Conservation (phyloP, 1,140 invertebrate species). For the Caenorhabditis inopinata region DNA sequence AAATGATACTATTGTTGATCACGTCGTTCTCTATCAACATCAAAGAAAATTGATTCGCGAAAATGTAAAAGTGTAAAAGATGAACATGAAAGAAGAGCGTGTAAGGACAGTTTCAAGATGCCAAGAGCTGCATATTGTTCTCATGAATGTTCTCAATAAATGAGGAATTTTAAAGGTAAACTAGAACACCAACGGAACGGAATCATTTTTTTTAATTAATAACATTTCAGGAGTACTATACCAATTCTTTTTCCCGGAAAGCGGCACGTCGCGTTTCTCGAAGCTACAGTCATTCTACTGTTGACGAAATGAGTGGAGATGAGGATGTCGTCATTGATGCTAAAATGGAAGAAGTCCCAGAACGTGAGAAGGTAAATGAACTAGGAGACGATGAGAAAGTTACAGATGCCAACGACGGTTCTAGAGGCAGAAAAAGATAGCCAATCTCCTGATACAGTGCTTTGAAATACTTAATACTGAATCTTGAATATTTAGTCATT, state of each 20-base stretch:
- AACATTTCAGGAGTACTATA: slow-evolving; percentile 24
- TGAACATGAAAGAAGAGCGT: slow-evolving; percentile 67
- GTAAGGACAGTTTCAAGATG: slow-evolving; percentile 8
- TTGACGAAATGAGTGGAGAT: slow-evolving; percentile 42
- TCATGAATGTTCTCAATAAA: slow-evolving; percentile 35
- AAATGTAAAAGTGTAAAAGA: slow-evolving; percentile 80
- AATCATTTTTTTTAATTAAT: too few relatives aligned
- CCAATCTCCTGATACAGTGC: too few relatives aligned
- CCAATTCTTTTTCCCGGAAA: background rate
- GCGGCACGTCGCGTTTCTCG: slow-evolving; percentile 11
- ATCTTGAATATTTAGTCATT: too few relatives aligned
- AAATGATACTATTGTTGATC: slow-evolving; percentile 75
- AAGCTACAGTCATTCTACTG: slow-evolving; percentile 38
- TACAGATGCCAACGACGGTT: background rate
- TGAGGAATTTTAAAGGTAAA: slow-evolving; percentile 7
- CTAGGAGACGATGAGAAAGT: background rate
- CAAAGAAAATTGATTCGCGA: slow-evolving; percentile 82
- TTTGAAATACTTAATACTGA: too few relatives aligned
- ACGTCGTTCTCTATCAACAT: slow-evolving; percentile 87
- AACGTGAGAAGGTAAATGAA: background rate
- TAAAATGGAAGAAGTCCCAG: slow-evolving; percentile 15
- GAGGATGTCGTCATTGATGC: slow-evolving; percentile 41
- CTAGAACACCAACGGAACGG: background rate
- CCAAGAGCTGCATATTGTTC: slow-evolving; percentile 36
- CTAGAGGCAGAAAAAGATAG: background rate